Conservation (phyloP, 2,113 vertebrate species). For the Oxyruncus cristatus region DNA sequence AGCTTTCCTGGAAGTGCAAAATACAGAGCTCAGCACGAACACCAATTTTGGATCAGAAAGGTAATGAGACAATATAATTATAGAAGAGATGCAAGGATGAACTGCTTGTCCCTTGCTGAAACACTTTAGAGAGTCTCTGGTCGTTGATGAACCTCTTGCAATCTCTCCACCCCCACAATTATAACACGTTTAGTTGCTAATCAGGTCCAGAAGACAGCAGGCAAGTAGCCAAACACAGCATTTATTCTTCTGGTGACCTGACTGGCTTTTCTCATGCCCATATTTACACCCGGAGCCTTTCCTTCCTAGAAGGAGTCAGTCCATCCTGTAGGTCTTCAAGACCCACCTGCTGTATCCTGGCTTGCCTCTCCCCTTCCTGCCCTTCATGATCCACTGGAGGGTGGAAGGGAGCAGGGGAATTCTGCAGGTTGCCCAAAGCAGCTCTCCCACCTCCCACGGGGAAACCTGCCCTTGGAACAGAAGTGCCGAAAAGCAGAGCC, state of each 20-base stretch:
- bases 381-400: background rate
- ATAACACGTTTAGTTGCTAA: accelerated
- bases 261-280: background rate
- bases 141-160: background rate
- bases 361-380: background rate
- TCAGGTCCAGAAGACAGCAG: background rate
- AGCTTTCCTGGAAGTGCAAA: background rate
- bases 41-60: background rate
- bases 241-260: background rate
- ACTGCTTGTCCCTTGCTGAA: background rate
- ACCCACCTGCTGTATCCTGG: background rate
- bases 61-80: background rate
- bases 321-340: background rate
- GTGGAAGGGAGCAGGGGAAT: background rate
- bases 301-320: background rate
- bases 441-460: accelerated
- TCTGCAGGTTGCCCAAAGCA: accelerated
- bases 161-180: background rate
- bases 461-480: background rate
- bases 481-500: accelerated
- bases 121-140: background rate
- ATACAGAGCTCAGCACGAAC: background rate
- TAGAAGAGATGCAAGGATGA: background rate
- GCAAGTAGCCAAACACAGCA: background rate
- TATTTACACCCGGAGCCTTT: background rate